Conservation (phyloP, 2,888 invertebrate species). For the Leptinotarsa rubiginosa region DNA sequence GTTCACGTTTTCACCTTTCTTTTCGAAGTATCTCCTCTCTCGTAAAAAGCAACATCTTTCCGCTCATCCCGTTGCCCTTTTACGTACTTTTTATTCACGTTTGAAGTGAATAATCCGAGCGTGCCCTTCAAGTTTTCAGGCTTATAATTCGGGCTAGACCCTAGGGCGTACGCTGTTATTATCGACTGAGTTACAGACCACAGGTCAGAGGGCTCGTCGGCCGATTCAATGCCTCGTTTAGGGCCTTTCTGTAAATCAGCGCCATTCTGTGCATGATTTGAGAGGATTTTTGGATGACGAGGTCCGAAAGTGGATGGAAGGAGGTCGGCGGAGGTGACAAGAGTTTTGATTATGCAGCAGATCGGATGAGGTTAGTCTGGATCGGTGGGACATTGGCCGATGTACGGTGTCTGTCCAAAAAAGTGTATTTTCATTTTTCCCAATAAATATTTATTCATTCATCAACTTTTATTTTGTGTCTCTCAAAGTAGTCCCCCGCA, state of each 20-base stretch:
- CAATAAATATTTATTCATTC: too few relatives aligned
- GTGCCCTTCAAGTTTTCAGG: conserved; percentile 28
- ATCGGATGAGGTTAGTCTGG: not conserved
- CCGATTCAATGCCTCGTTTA: conserved; percentile 48
- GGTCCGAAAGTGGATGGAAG: conserved; percentile 9
- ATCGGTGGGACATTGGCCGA: not conserved
- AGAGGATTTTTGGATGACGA: conserved; percentile 34
- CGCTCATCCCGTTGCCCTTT: conserved; percentile 27
- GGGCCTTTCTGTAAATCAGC: conserved; percentile 42
- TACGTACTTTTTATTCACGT: conserved; percentile 31
- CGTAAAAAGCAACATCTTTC: conserved; percentile 37
- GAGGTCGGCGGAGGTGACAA: not conserved
- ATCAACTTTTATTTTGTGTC: too few relatives aligned
- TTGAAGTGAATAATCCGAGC: conserved; percentile 39
- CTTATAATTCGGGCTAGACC: conserved; percentile 36
- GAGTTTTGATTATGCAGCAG: conserved; percentile 12
- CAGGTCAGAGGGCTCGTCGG: conserved; percentile 38
- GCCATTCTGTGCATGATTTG: conserved; percentile 41
- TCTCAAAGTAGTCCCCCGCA: too few relatives aligned
- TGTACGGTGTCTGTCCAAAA: too few relatives aligned
- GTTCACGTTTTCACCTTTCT: conserved; percentile 24
- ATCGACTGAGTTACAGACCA: conserved; percentile 40
- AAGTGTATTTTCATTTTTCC: too few relatives aligned
- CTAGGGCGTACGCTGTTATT: conserved; percentile 37
- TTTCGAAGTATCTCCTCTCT: conserved; percentile 17